phyloP scores from a whole-genome alignment of 2,113 vertebrate genomes.

The Channa argus region DNA sequence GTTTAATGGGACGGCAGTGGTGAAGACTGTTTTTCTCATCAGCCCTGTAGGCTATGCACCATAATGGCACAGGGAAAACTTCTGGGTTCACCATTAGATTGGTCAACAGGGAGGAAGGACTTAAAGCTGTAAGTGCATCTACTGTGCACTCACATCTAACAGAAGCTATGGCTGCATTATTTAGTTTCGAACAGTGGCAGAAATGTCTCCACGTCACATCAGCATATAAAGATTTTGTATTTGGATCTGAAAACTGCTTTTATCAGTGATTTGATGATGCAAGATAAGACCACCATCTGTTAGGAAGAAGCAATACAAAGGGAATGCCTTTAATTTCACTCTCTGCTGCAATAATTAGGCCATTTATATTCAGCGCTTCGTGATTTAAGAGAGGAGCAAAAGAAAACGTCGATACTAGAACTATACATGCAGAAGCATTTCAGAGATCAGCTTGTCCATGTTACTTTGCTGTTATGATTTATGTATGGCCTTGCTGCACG shows the following conservation, averaged over 20 bases:
- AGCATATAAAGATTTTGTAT: slow-evolving; percentile 9
- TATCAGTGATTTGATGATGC: slow-evolving; percentile 29
- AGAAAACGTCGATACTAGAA: slow-evolving; percentile 74
- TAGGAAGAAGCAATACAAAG: slow-evolving; percentile 57
- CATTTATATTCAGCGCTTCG: slow-evolving; percentile 80
- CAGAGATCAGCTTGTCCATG: slow-evolving; percentile 78
- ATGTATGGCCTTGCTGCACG: slow-evolving; percentile 76
- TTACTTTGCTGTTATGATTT: slow-evolving; percentile 82
- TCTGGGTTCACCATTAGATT: not conserved
- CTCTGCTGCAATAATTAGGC: slow-evolving; percentile 79
- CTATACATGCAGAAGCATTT: slow-evolving; percentile 77
- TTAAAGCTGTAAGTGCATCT: slow-evolving; percentile 2
- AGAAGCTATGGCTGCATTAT: slow-evolving; percentile 7
- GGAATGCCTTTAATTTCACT: slow-evolving; percentile 77
- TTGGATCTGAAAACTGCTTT: slow-evolving; percentile 20
- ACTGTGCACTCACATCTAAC: slow-evolving; percentile 13
- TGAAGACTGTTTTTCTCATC: slow-evolving; percentile 27
- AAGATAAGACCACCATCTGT: slow-evolving; percentile 69
- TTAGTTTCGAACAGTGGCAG: slow-evolving; percentile 16
- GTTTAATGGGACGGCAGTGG: slow-evolving; percentile 42
- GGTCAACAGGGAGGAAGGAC: not conserved
- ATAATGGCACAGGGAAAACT: slow-evolving; percentile 18
- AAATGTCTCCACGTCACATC: slow-evolving; percentile 41
- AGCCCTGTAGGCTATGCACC: slow-evolving; percentile 21
- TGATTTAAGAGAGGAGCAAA: slow-evolving; percentile 78